phyloP scores from a whole-genome alignment of 1,140 invertebrate genomes.

The Drosophila hydei region DNA sequence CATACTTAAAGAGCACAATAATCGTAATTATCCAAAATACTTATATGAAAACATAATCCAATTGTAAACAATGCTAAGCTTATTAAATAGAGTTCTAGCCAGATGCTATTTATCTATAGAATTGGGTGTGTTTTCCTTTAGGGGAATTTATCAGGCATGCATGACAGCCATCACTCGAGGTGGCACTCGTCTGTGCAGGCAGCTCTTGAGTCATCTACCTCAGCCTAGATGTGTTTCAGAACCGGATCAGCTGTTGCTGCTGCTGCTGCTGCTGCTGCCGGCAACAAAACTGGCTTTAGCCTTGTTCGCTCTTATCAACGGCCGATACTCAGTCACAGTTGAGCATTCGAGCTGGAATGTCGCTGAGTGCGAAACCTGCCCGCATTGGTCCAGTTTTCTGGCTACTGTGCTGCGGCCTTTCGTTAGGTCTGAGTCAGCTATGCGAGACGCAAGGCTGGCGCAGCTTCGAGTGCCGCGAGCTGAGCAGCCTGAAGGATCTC shows the following conservation, averaged over 20 bases:
- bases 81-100: constrained; percentile 72
- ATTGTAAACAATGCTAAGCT: constrained; percentile 63
- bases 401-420: constrained; percentile 27
- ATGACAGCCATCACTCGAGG: neutral
- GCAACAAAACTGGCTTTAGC: constrained; percentile 3
- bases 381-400: constrained; percentile 29
- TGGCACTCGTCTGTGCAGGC: neutral
- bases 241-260: neutral
- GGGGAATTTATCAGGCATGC: too few species aligned
- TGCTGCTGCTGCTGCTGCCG: too few species aligned
- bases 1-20: constrained; percentile 64
- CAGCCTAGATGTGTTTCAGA: constrained; percentile 6
- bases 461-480: constrained; percentile 51
- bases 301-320: constrained; percentile 31
- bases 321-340: constrained; percentile 40
- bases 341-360: constrained; percentile 56
- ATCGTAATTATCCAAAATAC: constrained; percentile 43
- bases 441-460: constrained; percentile 58
- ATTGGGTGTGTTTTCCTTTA: constrained; percentile 1
- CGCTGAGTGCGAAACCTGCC: constrained; percentile 23
- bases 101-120: constrained; percentile 50
- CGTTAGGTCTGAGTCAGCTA: constrained; percentile 3
- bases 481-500: constrained; percentile 55
- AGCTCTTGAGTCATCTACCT: neutral
- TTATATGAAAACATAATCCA: constrained; percentile 19